phyloP scores from a whole-genome alignment of 2,797 vertebrate species.

The Sciurus carolinensis region DNA sequence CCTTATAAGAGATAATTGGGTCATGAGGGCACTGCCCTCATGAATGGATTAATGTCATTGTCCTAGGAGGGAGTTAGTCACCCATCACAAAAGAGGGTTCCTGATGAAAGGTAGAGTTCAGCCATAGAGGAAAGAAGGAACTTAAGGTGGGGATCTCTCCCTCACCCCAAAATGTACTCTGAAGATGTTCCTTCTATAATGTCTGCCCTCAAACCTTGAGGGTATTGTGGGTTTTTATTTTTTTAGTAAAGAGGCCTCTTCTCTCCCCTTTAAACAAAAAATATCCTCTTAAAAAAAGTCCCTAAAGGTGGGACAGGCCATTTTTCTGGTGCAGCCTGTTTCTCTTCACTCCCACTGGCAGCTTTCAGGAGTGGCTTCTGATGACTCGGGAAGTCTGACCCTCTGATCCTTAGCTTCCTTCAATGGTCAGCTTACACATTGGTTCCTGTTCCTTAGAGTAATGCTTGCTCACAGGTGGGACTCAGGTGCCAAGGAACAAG shows the following conservation, averaged over 20 bases:
- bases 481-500: background rate
- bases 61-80: background rate
- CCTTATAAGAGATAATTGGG: background rate
- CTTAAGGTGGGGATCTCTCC: background rate
- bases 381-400: background rate
- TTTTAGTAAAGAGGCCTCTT: background rate
- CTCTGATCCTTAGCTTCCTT: background rate
- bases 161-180: background rate
- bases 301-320: background rate
- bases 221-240: background rate
- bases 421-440: background rate
- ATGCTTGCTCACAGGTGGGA: background rate
- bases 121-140: background rate
- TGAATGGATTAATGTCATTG: background rate
- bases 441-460: background rate
- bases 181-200: conserved; percentile 5
- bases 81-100: background rate
- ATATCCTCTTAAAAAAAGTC: background rate
- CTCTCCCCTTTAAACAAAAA: background rate
- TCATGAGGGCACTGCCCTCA: background rate
- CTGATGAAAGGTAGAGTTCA: background rate
- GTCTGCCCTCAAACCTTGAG: background rate
- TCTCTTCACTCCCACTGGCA: background rate
- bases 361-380: background rate
- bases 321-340: background rate